Conservation (phyloP, 1,140 invertebrate genomes). For the Papilio polytes region DNA sequence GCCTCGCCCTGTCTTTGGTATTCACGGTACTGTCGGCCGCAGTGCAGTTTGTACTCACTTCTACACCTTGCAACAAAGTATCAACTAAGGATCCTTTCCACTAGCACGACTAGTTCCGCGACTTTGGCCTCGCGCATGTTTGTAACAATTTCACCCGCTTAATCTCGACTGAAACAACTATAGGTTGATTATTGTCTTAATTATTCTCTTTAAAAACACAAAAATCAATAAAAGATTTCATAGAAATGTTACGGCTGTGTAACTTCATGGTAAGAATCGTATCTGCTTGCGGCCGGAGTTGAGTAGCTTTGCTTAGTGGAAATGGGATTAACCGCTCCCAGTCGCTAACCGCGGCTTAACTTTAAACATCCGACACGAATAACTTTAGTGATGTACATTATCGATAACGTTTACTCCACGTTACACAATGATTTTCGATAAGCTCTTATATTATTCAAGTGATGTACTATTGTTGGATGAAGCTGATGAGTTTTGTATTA, state of each 20-base stretch:
- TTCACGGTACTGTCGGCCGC: constrained; percentile 66
- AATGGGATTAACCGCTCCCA: constrained; percentile 51
- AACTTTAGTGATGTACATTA: constrained; percentile 46
- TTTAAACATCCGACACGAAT: constrained; percentile 56
- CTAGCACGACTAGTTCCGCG: not conserved
- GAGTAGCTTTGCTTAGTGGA: not conserved
- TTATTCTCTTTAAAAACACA: too few species aligned
- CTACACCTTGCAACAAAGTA: constrained; percentile 61
- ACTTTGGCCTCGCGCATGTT: not conserved
- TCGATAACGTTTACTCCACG: constrained; percentile 3
- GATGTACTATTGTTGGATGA: not conserved
- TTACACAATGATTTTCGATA: constrained; percentile 10
- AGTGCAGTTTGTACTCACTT: constrained; percentile 54
- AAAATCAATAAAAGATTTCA: too few species aligned
- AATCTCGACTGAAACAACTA: too few species aligned
- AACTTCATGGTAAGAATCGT: too few species aligned
- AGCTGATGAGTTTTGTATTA: not conserved
- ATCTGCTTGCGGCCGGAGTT: not conserved
- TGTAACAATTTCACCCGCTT: not conserved
- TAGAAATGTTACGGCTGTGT: too few species aligned
- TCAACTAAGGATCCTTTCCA: constrained; percentile 49
- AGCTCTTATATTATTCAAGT: constrained; percentile 31
- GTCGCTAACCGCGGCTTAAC: constrained; percentile 50
- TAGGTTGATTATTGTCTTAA: too few species aligned
- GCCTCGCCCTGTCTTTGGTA: constrained; percentile 46